Evolutionary conservation across 2,888 invertebrate species (phyloP), one percentile per base, ranked within the genome.

Genomic region (Hetaerina titia): DNA sequence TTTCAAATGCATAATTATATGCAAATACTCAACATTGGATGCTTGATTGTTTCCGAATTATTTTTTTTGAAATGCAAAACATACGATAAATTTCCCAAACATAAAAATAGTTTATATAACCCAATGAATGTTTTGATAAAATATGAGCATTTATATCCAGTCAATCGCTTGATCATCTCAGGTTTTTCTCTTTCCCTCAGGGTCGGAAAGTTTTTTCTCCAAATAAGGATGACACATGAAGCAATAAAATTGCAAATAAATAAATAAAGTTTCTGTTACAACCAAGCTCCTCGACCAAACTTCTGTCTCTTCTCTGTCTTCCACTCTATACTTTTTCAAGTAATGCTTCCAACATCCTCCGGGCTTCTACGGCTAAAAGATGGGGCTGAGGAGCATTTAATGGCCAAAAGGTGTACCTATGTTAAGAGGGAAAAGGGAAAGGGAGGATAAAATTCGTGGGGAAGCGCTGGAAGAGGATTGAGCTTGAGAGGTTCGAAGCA

Each of bases 311-410:
- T 81, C 45, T 1, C 19, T 64, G 22, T 90, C 90, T 17, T 31
- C 45, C 31, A 8, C 64, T 45, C 63, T 60, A 90, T 60, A 90
- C 90, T 90, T 90, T 90, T 63, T 31, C 81, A 31, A 81, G 81
- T 31, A 81, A 81, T 81, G 81, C 90, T 90, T 9, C 90, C 90
- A 90, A 63, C 60, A 25, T 8, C 90, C 90, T 64, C 4, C 19
- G 90, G 90, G 90, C 11, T 22, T 45, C 90, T 90, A 90, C 17
- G n/a, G 89, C n/a, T 89, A 58, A 58, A 58, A 56, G n/a, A 89
- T 89, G 58, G 58, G 56, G 17, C 58, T 89, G 58, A 58, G 57
- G 89, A 58, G 89, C 57, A 58, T 81, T 81, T 89, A 89, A 89
- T 89, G 89, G 89, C 4, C 22, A 58, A 57, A 81, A 56, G 58